Conservation (phyloP, 1,140 invertebrate species). For the Drosophila mauritiana region DNA sequence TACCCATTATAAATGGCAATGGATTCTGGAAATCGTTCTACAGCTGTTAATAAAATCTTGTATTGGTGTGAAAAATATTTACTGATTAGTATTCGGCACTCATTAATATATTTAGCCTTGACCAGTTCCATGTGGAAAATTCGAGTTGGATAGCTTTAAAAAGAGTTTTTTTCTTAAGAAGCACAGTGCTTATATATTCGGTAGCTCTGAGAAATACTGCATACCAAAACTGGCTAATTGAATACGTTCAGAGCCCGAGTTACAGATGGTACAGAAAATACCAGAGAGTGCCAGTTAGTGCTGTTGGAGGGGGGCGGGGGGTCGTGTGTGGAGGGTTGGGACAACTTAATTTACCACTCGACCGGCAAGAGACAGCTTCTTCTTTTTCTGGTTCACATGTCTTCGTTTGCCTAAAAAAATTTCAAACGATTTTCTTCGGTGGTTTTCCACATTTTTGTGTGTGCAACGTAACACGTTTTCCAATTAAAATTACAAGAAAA, state of each 20-base stretch:
- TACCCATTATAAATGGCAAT: no score
- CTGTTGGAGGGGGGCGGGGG: neutral
- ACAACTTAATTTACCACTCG: slow-evolving; percentile 13
- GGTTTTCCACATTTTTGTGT: slow-evolving; percentile 26
- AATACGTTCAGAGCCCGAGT: neutral
- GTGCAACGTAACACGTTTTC: slow-evolving; percentile 32
- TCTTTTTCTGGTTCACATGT: slow-evolving; percentile 10
- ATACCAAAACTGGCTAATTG: no score
- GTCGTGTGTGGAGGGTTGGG: slow-evolving; percentile 1
- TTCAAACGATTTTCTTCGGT: slow-evolving; percentile 2
- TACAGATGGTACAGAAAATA: neutral
- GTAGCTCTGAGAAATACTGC: neutral
- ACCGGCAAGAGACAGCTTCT: slow-evolving; percentile 13
- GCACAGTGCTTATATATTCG: neutral
- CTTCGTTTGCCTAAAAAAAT: slow-evolving; percentile 1
- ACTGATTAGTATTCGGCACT: no score
- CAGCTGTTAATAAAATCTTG: no score
- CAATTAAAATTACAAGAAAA: slow-evolving; percentile 44
- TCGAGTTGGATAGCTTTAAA: neutral
- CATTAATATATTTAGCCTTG: no score
- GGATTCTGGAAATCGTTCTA: no score
- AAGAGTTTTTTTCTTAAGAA: neutral
- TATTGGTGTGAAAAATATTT: no score
- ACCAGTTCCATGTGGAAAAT: no score
- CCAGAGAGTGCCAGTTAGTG: neutral